phyloP scores from a whole-genome alignment of 64 coral and sea anemone species.

The Montipora efflorescens region DNA sequence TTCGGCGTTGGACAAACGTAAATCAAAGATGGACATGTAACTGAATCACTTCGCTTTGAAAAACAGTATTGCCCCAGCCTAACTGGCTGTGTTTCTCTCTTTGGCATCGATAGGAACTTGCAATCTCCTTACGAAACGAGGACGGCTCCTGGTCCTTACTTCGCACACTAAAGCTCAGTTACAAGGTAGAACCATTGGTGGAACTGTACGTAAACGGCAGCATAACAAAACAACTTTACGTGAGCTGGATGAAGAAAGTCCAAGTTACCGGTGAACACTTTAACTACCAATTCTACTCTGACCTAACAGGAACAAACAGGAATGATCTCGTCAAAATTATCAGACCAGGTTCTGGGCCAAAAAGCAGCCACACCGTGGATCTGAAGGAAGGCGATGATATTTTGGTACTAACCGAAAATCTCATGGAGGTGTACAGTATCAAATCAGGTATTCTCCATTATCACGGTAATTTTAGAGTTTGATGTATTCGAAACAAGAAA shows the following conservation, averaged over 20 bases:
- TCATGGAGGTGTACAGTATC: constrained; percentile 30
- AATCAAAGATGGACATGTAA: not conserved
- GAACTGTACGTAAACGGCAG: constrained; percentile 14
- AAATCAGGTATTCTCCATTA: constrained; percentile 34
- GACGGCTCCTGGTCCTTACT: constrained; percentile 5
- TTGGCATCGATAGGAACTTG: not conserved
- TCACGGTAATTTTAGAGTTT: constrained; percentile 15
- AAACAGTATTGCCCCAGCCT: not conserved
- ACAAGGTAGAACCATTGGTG: constrained; percentile 27
- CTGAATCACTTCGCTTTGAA: not conserved
- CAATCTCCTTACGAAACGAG: not conserved
- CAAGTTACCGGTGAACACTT: constrained; percentile 36
- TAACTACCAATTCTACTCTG: constrained; percentile 25
- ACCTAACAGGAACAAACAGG: constrained; percentile 23
- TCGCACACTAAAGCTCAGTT: constrained; percentile 20
- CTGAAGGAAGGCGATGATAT: constrained; percentile 6
- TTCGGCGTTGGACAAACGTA: not conserved
- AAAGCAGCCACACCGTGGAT: constrained; percentile 18
- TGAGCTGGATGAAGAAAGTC: constrained; percentile 33
- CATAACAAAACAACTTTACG: not conserved
- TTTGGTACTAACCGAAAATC: constrained; percentile 26
- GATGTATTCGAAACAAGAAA: not conserved
- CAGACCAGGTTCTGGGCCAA: not conserved
- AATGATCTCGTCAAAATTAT: constrained; percentile 23
- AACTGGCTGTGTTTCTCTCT: not conserved